Evolutionary conservation across 2,888 invertebrate genomes (phyloP), one percentile per base, ranked within the genome.

Genomic region (Rutpela maculata): DNA sequence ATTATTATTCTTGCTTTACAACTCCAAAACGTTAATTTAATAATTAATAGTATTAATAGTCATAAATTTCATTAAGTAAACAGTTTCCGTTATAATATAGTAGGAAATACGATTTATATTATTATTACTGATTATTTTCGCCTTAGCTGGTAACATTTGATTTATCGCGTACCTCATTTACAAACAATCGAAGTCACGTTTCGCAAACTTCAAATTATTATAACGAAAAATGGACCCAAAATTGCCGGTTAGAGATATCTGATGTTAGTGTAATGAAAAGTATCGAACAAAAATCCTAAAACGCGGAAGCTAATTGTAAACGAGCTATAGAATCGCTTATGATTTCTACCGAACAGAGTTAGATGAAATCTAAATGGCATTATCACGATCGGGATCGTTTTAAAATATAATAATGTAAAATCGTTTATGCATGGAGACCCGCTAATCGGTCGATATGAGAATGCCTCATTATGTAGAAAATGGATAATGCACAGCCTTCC

Each of bases 391-490:
- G 81, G 82, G 86, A 87, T 86, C 85, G 83, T 63, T 74, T 85
- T 84, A 85, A 84, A 86, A 86, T 87, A 87, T 88, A 87, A 88
- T 88, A 87, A 87, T 83, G 85, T 81, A 83, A 84, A 85, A 85
- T 82, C 86, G 87, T 86, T 87, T 87, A 87, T 88, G 87, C 87
- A 86, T 85, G 86, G 83, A 85, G 81, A 80, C 77, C 67, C 81
- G 80, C 81, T 82, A 84, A 85, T 84, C 86, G 84, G 83, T 72
- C 84, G 86, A 88, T 87, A 87, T 85, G 85, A 85, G 86, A 86
- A 86, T 86, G 84, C 84, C 85, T 86, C 85, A 87, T 88, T 88
- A 88, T 87, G 86, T 85, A 85, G 85, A 88, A 88, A 87, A 87
- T 87, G 88, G 88, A 87, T 88, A 88, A 88, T 87, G 86, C 85